phyloP scores from a whole-genome alignment of 2,797 vertebrate genomes.

The Danio choprae region DNA sequence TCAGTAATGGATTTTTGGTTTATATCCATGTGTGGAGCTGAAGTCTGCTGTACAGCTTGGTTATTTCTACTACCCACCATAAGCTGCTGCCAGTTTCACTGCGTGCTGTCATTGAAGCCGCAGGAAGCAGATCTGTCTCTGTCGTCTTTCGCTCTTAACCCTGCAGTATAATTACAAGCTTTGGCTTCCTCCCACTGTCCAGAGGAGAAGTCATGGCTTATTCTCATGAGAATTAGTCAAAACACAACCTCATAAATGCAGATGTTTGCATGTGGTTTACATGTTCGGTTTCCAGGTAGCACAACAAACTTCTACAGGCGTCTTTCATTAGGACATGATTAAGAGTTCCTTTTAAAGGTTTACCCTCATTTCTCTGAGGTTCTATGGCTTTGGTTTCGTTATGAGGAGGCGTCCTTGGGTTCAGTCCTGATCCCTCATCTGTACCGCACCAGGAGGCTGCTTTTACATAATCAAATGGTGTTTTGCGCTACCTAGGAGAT shows the following conservation, averaged over 20 bases:
- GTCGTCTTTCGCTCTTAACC: constrained; percentile 62
- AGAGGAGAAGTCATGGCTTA: constrained; percentile 54
- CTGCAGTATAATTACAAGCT: constrained; percentile 79
- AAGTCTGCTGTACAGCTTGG: not conserved
- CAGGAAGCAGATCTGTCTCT: constrained; percentile 70
- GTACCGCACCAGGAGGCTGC: constrained; percentile 23
- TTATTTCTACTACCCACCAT: constrained; percentile 2
- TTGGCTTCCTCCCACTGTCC: constrained; percentile 74
- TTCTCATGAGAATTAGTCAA: constrained; percentile 58
- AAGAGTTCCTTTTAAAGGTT: constrained; percentile 43
- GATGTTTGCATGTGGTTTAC: constrained; percentile 31
- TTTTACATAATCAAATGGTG: constrained; percentile 42
- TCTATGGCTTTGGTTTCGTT: constrained; percentile 52
- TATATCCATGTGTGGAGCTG: not conserved
- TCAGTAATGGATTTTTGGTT: not conserved
- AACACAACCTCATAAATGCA: constrained; percentile 34
- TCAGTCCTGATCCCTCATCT: constrained; percentile 34
- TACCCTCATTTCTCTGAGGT: constrained; percentile 44
- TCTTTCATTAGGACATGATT: constrained; percentile 44
- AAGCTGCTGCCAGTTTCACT: constrained; percentile 40
- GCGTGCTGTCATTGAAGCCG: constrained; percentile 70
- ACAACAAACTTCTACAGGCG: constrained; percentile 10
- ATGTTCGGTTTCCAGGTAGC: constrained; percentile 44
- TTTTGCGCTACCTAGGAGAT: constrained; percentile 55
- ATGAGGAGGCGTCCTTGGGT: constrained; percentile 41